Conservation (phyloP, 2,888 invertebrate genomes). For the Piscicola geometra region DNA sequence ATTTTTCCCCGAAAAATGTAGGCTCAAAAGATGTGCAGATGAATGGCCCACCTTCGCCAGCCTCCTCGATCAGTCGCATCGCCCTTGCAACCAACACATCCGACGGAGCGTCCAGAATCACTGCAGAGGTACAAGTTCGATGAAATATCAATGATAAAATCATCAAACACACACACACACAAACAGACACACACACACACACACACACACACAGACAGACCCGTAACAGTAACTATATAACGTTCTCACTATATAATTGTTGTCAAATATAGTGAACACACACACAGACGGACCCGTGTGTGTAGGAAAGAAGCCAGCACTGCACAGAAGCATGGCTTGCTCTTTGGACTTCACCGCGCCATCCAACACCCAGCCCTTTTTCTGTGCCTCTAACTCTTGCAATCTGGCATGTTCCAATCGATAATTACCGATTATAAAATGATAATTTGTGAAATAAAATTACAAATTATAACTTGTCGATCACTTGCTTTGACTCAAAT, state of each 20-base stretch:
- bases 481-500: too few relatives aligned
- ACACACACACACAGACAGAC: too few relatives aligned
- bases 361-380: constrained; percentile 56
- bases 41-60: too few relatives aligned
- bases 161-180: too few relatives aligned
- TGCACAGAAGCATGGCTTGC: constrained; percentile 53
- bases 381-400: constrained; percentile 52
- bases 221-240: too few relatives aligned
- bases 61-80: constrained; percentile 53
- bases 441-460: too few relatives aligned
- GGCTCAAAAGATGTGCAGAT: too few relatives aligned
- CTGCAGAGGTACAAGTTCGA: not conserved
- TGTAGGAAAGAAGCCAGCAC: constrained; percentile 53
- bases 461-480: too few relatives aligned
- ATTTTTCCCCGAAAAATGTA: too few relatives aligned
- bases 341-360: constrained; percentile 54
- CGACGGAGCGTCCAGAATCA: constrained; percentile 53
- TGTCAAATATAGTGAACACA: not conserved
- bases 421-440: too few relatives aligned
- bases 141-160: not conserved
- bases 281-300: constrained; percentile 50
- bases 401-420: constrained; percentile 41
- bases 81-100: constrained; percentile 55
- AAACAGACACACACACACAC: too few relatives aligned
- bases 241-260: too few relatives aligned